Evolutionary conservation across 2,113 vertebrate species (phyloP).

Genomic region (Mus pahari): DNA sequence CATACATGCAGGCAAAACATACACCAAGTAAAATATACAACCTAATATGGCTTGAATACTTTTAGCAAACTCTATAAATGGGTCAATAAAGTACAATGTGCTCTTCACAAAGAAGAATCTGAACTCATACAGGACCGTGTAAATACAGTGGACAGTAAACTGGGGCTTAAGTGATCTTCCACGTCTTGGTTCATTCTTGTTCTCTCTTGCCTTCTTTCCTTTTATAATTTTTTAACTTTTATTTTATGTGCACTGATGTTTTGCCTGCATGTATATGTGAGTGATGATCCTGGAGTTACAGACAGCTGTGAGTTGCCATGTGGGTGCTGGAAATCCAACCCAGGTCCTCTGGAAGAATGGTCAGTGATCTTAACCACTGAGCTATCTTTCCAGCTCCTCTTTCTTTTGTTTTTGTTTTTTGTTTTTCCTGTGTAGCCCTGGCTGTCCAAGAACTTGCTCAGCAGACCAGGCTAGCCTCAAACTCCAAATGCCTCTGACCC

Average conservation of each 20-base stretch:
- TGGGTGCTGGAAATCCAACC: not conserved
- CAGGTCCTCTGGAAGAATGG: not conserved
- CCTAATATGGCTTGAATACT: conserved; percentile 9
- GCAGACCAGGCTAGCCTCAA: not conserved
- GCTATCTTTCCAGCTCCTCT: not conserved
- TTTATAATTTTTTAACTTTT: not conserved
- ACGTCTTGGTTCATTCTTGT: not conserved
- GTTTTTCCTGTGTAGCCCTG: not conserved
- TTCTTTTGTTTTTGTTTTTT: not conserved
- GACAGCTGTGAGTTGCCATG: not conserved
- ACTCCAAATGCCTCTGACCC: not conserved
- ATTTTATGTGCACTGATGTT: not conserved
- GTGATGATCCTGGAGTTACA: not conserved
- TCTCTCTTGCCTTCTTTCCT: not conserved
- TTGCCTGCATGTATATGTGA: not conserved
- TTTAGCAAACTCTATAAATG: conserved; percentile 48
- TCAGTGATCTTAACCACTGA: not conserved
- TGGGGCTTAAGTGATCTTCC: not conserved
- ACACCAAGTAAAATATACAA: not conserved
- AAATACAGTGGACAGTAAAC: not conserved
- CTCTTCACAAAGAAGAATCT: not conserved
- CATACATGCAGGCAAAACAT: not conserved
- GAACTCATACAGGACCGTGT: not conserved
- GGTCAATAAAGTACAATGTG: not conserved
- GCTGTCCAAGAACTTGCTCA: not conserved